Evolutionary conservation across 2,888 invertebrate species (phyloP), one percentile per base, ranked within the genome.

Genomic region (Pachymerium ferrugineum): DNA sequence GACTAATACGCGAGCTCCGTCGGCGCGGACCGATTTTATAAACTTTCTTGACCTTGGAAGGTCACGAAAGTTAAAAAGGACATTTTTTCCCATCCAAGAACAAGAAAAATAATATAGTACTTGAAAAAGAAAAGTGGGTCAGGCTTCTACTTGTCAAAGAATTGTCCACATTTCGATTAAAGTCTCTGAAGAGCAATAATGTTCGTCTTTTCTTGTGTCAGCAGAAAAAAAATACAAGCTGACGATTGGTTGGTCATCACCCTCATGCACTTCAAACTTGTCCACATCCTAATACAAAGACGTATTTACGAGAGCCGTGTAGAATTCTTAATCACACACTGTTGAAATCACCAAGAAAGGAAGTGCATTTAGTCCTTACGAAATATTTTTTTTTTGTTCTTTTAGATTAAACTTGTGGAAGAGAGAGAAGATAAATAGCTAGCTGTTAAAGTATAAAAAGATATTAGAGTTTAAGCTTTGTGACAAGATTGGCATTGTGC

Each of bases 161-260:
- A 47, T 47, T 47, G 47, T 47, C 47, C 47, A 47, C 47, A 47
- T 47, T 47, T 47, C 47, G 47, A 47, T 47, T 47, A 47, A 47
- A 47, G 47, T 47, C 47, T 47, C 47, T 19, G 47, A 47, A 47
- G 47, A 47, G 47, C 47, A 47, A 47, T 47, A 47, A 42, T 42
- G 42, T 42, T 42, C 42, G 42, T 42, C 42, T 42, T 42, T 42
- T 8, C 16, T 47, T 16, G 47, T 47, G 47, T 47, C 47, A 47
- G 47, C 47, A 47, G 47, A 47, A 47, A 47, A n/a, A n/a, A 47
- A 47, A 47, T 47, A 47, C 47, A 47, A 47, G 47, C 47, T 47
- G 47, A 47, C 19, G 47, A 47, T 47, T 47, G 47, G 47, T 47
- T 47, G 47, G 47, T 47, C 47, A 3, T 47, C 47, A 47, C 47